phyloP scores from a whole-genome alignment of 2,113 vertebrate genomes.

The Passer domesticus region DNA sequence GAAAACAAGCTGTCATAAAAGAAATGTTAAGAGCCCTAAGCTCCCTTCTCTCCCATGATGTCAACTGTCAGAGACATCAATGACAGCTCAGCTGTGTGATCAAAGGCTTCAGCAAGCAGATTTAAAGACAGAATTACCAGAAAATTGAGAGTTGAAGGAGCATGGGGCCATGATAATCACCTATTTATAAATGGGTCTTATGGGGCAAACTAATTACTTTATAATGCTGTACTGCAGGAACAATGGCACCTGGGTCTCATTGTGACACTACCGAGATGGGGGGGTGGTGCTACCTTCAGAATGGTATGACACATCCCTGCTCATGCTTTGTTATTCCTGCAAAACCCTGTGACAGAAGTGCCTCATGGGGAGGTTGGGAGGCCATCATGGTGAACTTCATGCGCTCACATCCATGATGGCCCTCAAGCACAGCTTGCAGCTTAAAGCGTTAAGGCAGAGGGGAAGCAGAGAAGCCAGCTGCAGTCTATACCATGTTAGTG shows the following conservation, averaged over 20 bases:
- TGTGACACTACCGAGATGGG: background rate
- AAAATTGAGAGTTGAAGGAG: background rate
- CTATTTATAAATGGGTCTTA: background rate
- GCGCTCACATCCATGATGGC: rapidly evolving
- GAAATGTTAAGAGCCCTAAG: conserved; percentile 48
- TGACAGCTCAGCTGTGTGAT: conserved; percentile 23
- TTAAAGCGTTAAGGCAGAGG: background rate
- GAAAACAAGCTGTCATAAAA: conserved; percentile 56
- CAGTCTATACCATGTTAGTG: rapidly evolving
- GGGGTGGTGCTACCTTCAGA: background rate
- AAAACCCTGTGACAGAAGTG: background rate
- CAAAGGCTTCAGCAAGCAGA: conserved; percentile 9
- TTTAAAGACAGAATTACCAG: conserved; percentile 47
- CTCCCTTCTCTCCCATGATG: conserved; percentile 46
- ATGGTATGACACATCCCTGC: background rate
- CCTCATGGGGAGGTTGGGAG: background rate
- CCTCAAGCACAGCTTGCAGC: background rate
- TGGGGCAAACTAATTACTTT: background rate
- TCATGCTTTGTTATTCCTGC: background rate
- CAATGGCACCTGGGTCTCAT: background rate
- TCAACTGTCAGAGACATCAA: conserved; percentile 46
- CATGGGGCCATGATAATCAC: background rate
- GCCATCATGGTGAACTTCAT: background rate
- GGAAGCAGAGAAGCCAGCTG: background rate
- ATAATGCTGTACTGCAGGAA: background rate